A percentile compares a stretch with the other conserved stretches of the same genome.
Conservation (phyloP, 1,140 invertebrate species). For the Leptopilina boulardi region DNA sequence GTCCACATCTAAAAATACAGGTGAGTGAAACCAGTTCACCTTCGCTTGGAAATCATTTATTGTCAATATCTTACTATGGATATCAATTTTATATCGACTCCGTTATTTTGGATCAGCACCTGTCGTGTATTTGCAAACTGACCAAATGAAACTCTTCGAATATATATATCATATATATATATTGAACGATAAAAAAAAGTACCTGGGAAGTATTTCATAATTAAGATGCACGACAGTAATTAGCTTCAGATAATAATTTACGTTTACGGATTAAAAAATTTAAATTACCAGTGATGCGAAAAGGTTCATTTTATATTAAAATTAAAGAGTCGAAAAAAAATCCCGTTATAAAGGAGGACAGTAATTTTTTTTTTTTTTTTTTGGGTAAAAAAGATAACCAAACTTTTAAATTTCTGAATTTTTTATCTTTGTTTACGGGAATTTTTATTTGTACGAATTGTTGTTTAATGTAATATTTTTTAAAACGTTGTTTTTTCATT, state of each 20-base stretch:
- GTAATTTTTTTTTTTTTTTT: background rate
- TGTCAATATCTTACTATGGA: constrained; percentile 47
- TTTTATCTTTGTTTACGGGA: too few species aligned
- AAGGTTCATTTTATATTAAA: background rate
- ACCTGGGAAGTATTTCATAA: background rate
- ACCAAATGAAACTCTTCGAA: background rate
- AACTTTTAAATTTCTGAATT: background rate
- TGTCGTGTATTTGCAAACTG: constrained; percentile 43
- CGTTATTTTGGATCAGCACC: constrained; percentile 48
- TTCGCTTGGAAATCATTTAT: constrained; percentile 53
- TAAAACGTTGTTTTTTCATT: too few species aligned
- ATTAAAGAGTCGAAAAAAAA: background rate
- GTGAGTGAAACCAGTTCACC: constrained; percentile 45
- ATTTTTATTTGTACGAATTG: too few species aligned
- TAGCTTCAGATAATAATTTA: background rate
- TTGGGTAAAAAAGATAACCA: background rate
- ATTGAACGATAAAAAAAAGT: constrained; percentile 1
- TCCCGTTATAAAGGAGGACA: background rate
- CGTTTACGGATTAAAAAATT: background rate
- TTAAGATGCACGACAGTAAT: constrained; percentile 10
- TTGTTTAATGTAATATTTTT: too few species aligned
- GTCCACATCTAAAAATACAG: constrained; percentile 32
- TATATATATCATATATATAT: background rate
- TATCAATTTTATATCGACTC: constrained; percentile 50
- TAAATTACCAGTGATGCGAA: background rate